Conservation (phyloP, 2,888 invertebrate genomes). For the Thalpophila matura region DNA sequence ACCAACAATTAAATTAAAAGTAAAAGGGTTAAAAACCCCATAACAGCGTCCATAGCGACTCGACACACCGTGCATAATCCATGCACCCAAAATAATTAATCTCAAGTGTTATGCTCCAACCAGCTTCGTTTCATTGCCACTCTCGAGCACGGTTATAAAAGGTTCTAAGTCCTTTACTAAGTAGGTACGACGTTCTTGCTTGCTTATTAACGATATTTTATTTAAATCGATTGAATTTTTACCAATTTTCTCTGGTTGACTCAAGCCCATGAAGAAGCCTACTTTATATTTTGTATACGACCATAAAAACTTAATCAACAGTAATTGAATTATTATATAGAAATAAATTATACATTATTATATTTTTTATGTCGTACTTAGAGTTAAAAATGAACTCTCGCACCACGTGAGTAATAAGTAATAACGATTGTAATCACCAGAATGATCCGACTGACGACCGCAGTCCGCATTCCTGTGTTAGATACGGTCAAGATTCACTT, state of each 20-base stretch:
- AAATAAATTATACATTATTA: slow-evolving; percentile 24
- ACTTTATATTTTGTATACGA: no score
- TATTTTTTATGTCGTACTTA: slow-evolving; percentile 21
- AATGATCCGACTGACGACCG: slow-evolving; percentile 72
- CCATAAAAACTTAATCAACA: background rate
- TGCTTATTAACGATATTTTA: background rate
- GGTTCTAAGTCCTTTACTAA: slow-evolving; percentile 10
- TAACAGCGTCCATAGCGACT: slow-evolving; percentile 51
- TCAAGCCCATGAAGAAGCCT: background rate
- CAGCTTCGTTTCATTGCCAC: slow-evolving; percentile 53
- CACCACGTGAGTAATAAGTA: slow-evolving; percentile 62
- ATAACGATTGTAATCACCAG: slow-evolving; percentile 79
- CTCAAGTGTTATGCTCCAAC: slow-evolving; percentile 68
- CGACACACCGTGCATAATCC: slow-evolving; percentile 71
- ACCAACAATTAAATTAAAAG: slow-evolving; percentile 51
- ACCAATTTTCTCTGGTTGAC: background rate
- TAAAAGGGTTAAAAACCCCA: slow-evolving; percentile 72
- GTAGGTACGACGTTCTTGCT: background rate
- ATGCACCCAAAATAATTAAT: slow-evolving; percentile 74
- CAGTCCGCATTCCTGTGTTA: slow-evolving; percentile 78
- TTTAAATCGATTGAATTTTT: no score
- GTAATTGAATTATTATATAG: slow-evolving; percentile 32
- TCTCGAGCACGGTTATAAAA: slow-evolving; percentile 6
- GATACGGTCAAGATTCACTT: slow-evolving; percentile 71
- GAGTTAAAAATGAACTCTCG: slow-evolving; percentile 12